Base-by-base conservation (phyloP, 2,113 vertebrate genomes). In the Bungarus multicinctus region DNA sequence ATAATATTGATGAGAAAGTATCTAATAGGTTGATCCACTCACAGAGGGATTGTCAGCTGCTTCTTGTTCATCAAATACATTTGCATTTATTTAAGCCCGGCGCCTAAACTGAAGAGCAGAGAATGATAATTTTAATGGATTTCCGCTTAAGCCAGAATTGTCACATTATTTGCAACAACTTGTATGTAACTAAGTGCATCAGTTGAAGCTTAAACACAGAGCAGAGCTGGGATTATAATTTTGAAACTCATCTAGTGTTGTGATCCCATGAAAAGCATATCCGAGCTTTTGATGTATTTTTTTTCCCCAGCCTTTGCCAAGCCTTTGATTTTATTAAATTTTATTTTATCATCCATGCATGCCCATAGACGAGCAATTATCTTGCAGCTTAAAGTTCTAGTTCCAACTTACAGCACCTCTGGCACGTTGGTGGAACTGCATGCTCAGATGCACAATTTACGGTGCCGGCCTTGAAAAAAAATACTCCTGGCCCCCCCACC, bases 381-480 rank as follows among this genome's bases (percentile, higher is more conserved):
- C 25, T 90, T 58, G 0, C 10, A 90, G 22, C n/a, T 52, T 43
- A 60, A 23, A 9, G 23, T 25, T 16, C 18, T 91, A 90, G 47
- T 34, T 43, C 5, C 10, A 6, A 16, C 10, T 23, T 14, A 89
- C 90, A 55, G 6, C 55, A 52, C 50, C 9, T 1, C 7, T 0
- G 22, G 22, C 6, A 8, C 47, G 85, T 0, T 0, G 90, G 93
- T 91, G 94, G 87, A 2, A 3, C n/a, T 0, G 0, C 43, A 23
- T 39, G 0, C 69, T 0, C 0, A 81, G 81, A 50, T 54, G n/a
- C 23, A 0, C 0, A 1, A 22, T 85, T 93, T 88, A 55, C 27
- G 22, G 7, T 85, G 57, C 90, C 43, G 30, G 39, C 9, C 43
- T 60, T 93, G 58, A 14, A 16, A 60, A 87, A 50, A 87, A 34